Base-by-base conservation (phyloP, 2,888 invertebrate genomes). In the Drosophila maculinotata region DNA sequence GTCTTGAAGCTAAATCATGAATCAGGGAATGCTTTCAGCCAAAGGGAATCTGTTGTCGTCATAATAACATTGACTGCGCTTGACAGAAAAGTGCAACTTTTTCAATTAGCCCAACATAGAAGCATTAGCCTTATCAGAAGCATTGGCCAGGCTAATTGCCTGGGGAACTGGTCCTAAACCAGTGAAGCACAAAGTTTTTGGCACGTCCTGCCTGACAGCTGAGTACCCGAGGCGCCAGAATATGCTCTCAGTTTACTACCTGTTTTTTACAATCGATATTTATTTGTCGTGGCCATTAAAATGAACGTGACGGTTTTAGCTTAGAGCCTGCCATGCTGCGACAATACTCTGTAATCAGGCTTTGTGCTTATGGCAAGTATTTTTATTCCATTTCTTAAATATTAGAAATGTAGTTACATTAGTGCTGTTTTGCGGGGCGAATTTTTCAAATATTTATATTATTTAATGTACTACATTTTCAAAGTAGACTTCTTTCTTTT, bases 181-280 rank as follows among this genome's bases (percentile, higher is more conserved):
- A 53, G 57, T 69, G 53, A 15, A 39, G 28, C 41, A 49, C 42
- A 80, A 83, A 82, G 39, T 87, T 84, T 74, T 65, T 52, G 48
- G 65, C 70, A 75, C 77, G 86, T 77, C 59, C 65, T 51, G 60
- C 58, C 71, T 76, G 86, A 86, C 77, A 87, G 69, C 57, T 83
- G 45, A 62, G 51, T 48, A 73, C 82, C 58, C 20, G 15, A 45
- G 83, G 78, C 69, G 51, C 26, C 9, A 57, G 76, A 74, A 38
- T 5, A 14, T 41, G 14, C 10, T 48, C 12, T 8, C 33, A 7
- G 10, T 15, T 42, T 17, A 15, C 45, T 48, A 56, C 68, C 47
- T 60, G 65, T 12, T 33, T 23, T 47, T 54, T 15, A 66, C 71
- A 84, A 79, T 79, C 85, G 79, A 79, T 79, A 75, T 81, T 80